phyloP scores from a whole-genome alignment of 2,797 vertebrate species.

The Ispidina lecontei region DNA sequence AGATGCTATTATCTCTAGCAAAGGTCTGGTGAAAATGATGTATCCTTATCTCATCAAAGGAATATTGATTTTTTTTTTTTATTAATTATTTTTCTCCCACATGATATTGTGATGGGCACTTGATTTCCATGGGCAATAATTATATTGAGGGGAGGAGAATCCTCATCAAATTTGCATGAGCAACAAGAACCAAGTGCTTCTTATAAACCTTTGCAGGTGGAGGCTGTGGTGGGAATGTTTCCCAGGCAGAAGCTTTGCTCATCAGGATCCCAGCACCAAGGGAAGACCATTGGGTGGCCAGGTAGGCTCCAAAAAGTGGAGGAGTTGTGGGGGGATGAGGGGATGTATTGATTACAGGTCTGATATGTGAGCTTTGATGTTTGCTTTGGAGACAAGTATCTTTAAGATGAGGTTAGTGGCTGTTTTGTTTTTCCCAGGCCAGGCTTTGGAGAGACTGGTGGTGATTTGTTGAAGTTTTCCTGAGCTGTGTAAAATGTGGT shows the following conservation, averaged over 20 bases:
- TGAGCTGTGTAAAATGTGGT: background rate
- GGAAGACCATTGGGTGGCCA: rapidly evolving
- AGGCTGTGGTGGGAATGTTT: background rate
- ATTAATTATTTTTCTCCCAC: too few relatives aligned
- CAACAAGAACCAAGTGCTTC: background rate
- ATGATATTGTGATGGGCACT: background rate
- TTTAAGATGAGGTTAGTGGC: background rate
- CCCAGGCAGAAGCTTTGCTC: rapidly evolving
- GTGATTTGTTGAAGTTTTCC: rapidly evolving
- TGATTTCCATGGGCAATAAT: background rate
- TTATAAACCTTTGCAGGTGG: background rate
- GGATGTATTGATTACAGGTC: rapidly evolving
- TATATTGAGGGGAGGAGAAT: rapidly evolving
- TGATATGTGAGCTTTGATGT: rapidly evolving
- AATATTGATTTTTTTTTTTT: background rate
- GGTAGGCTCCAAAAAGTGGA: background rate
- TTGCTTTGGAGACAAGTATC: rapidly evolving
- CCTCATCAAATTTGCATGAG: background rate
- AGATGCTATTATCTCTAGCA: background rate
- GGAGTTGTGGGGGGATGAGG: rapidly evolving
- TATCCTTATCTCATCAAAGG: background rate
- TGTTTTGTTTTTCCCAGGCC: background rate
- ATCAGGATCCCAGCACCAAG: rapidly evolving
- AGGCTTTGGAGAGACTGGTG: background rate
- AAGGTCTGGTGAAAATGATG: background rate